Percentiles rank a stretch among this genome's conserved stretches.
These are phyloP conservation scores for Thunnus thynnus DNA, from an alignment of 2,113 vertebrate genomes.

Conservation along the genomic window DNA sequence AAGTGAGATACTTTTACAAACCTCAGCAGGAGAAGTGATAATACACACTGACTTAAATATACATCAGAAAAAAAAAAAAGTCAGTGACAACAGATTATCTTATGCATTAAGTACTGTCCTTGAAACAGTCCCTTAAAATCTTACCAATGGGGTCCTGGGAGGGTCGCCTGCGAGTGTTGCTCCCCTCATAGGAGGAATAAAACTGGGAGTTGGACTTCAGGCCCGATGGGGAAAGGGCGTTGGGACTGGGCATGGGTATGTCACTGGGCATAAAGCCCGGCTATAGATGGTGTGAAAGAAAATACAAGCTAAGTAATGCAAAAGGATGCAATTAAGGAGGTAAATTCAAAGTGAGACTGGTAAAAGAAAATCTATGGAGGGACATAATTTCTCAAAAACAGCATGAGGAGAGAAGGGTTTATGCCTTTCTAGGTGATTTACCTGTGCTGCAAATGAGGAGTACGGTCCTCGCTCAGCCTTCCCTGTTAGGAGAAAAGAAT, in stretches of 20 bases:
- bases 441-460: conserved; percentile 88
- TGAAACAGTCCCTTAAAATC: conserved; percentile 44
- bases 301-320: neutral
- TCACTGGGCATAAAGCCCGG: conserved; percentile 89
- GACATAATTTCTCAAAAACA: neutral
- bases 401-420: neutral
- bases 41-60: conserved; percentile 37
- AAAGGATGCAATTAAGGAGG: neutral
- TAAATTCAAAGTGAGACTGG: neutral
- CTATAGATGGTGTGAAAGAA: conserved; percentile 74
- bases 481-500: conserved; percentile 79
- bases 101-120: neutral
- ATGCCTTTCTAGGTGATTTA: conserved; percentile 55
- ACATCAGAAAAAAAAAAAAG: conserved; percentile 33
- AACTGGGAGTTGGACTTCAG: conserved; percentile 90
- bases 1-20: conserved; percentile 59
- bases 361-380: neutral
- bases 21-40: conserved; percentile 53
- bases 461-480: conserved; percentile 91
- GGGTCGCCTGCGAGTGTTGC: conserved; percentile 86
- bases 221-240: conserved; percentile 89
- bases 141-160: conserved; percentile 90
- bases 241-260: conserved; percentile 88
- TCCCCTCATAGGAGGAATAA: conserved; percentile 86
- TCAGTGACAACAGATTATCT: neutral